These are phyloP conservation scores for Nasonia oneida DNA, from an alignment of 2,888 invertebrate genomes.

Conservation along the genomic window DNA sequence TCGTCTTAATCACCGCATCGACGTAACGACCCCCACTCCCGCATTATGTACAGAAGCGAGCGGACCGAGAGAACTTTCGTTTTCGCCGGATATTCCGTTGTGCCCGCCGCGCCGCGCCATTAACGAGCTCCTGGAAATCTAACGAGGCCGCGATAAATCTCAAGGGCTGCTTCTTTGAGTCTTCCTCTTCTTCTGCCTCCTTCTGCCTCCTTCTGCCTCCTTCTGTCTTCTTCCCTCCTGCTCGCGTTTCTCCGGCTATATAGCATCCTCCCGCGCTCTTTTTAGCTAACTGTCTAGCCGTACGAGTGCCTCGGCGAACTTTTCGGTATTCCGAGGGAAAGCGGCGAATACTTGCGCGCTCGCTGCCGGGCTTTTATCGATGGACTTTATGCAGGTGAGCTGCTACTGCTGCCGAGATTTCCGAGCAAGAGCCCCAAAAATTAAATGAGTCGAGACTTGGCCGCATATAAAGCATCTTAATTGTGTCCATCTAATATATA, in stretches of 20 bases:
- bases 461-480: too few relatives aligned
- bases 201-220: too few relatives aligned
- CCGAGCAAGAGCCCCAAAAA: not conserved
- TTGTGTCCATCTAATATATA: too few relatives aligned
- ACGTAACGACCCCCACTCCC: not conserved
- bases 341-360: constrained; percentile 3
- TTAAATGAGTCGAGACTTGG: not conserved
- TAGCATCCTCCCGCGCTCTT: not conserved
- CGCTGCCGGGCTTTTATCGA: constrained; percentile 4
- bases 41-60: not conserved
- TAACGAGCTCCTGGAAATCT: constrained; percentile 43
- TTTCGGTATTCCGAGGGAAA: constrained; percentile 33
- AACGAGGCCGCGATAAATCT: constrained; percentile 42
- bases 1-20: constrained; percentile 36
- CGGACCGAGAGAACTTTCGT: not conserved
- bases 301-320: constrained; percentile 21
- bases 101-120: not conserved
- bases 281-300: not conserved
- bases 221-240: not conserved
- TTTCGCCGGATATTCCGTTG: not conserved
- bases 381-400: not conserved
- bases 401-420: too few relatives aligned
- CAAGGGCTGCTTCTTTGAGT: not conserved
- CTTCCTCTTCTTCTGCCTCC: not conserved
- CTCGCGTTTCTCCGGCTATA: not conserved